A percentile compares a stretch with the other conserved stretches of the same genome.
Conservation (phyloP, 2,797 vertebrate species). For the Miopithecus talapoin region DNA sequence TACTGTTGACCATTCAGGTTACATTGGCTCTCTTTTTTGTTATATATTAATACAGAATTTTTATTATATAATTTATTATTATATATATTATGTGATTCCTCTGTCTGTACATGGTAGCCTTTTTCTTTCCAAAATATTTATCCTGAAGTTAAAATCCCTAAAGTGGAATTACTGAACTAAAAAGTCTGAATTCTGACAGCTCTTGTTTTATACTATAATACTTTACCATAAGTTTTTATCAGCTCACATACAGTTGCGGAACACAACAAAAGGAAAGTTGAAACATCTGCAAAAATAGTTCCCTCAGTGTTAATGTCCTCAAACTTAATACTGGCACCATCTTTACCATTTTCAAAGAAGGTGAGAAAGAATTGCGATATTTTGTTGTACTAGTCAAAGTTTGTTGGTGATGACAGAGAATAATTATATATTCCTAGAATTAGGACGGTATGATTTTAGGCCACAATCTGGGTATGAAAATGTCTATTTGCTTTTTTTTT, state of each 20-base stretch:
- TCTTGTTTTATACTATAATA: neutral
- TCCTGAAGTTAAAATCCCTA: neutral
- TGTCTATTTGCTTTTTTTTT: neutral
- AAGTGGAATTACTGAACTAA: slow-evolving; percentile 5
- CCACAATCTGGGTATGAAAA: neutral
- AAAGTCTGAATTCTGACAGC: neutral
- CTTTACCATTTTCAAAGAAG: neutral
- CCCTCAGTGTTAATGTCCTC: neutral
- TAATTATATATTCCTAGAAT: neutral
- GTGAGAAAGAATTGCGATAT: neutral
- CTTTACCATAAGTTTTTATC: neutral
- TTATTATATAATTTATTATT: neutral
- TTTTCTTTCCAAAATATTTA: neutral
- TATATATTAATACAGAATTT: neutral
- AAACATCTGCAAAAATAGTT: neutral
- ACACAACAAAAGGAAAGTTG: neutral
- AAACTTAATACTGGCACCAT: neutral
- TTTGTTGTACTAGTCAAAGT: neutral
- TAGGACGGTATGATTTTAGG: neutral
- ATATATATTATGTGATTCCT: neutral
- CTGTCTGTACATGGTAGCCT: neutral
- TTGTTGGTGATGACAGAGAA: neutral
- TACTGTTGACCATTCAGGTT: neutral
- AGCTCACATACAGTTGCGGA: neutral
- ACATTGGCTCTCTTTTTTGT: neutral